A percentile compares a stretch with the other conserved stretches of the same genome.
phyloP scores from a whole-genome alignment of 1,140 invertebrate species.

The Ylistrum balloti region DNA sequence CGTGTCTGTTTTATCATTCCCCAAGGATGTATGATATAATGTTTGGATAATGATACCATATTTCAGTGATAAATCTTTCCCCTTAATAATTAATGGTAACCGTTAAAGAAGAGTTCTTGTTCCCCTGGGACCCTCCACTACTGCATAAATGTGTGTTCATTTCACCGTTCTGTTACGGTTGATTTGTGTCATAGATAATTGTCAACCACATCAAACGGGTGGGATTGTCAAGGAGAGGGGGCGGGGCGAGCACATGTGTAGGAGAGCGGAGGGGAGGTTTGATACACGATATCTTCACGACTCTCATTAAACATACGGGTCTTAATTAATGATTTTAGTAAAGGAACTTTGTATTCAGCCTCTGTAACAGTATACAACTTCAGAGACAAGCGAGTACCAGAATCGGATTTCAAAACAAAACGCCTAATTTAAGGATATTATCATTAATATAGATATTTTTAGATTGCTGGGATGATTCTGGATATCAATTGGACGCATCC shows the following conservation, averaged over 20 bases:
- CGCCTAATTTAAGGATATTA: neutral
- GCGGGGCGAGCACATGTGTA: neutral
- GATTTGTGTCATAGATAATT: neutral
- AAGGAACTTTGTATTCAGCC: too few species aligned
- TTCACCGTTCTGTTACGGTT: neutral
- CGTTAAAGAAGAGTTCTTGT: neutral
- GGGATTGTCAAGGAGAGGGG: neutral
- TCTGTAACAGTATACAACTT: too few species aligned
- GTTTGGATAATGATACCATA: neutral
- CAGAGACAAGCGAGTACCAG: too few species aligned
- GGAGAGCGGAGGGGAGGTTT: neutral
- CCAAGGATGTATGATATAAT: neutral
- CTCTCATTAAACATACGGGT: neutral
- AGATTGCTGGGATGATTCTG: neutral
- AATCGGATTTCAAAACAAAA: neutral
- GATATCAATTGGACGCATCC: neutral
- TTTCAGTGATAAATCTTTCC: neutral
- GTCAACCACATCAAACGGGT: conserved; percentile 30
- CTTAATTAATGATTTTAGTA: neutral
- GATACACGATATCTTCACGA: neutral
- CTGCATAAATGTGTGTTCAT: neutral
- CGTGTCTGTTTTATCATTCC: neutral
- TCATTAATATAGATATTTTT: neutral
- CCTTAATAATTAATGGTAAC: neutral
- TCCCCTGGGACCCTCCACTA: neutral